phyloP scores from a whole-genome alignment of 2,113 vertebrate genomes.

The Sturnira hondurensis region DNA sequence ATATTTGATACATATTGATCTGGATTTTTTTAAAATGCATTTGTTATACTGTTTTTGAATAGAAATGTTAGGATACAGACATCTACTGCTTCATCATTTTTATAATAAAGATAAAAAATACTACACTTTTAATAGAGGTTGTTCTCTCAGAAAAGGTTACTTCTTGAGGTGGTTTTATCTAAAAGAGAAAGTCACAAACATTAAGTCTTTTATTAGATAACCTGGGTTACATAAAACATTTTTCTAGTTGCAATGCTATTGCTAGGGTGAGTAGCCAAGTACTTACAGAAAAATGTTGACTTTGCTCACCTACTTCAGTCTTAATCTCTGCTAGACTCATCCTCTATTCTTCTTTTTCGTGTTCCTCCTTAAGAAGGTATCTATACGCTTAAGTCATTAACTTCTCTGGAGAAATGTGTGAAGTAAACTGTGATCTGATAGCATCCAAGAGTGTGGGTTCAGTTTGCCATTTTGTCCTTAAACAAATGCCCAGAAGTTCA shows the following conservation, averaged over 20 bases:
- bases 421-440: neutral
- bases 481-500: neutral
- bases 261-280: neutral
- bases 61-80: neutral
- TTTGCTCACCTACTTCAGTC: neutral
- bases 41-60: neutral
- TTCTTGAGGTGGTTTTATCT: neutral
- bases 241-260: neutral
- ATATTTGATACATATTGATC: neutral
- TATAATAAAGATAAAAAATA: constrained; percentile 15
- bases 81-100: neutral
- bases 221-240: neutral
- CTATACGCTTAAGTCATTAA: neutral
- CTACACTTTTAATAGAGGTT: constrained; percentile 3
- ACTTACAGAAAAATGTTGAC: neutral
- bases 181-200: neutral
- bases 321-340: neutral
- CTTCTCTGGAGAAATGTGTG: neutral
- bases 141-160: neutral
- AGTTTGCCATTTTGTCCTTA: neutral
- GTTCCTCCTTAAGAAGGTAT: neutral
- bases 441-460: neutral
- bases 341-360: neutral
- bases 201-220: neutral
- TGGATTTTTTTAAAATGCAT: neutral